Conservation (phyloP, 2,797 vertebrate genomes). For the Bradypus variegatus region DNA sequence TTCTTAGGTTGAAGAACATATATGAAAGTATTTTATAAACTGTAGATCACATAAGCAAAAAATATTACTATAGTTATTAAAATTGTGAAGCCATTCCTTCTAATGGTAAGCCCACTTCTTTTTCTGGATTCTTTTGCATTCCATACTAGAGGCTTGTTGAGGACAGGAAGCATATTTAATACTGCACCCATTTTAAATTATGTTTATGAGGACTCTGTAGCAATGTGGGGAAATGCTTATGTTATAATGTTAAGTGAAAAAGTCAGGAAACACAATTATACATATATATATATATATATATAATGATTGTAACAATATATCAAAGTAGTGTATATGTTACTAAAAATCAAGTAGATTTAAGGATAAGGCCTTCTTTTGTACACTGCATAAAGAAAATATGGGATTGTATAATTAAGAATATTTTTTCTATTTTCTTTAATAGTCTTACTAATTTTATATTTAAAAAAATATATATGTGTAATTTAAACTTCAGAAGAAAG, state of each 20-base stretch:
- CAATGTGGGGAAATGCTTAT: not conserved
- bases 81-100: not conserved
- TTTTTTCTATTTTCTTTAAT: not conserved
- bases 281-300: not conserved
- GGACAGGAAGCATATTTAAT: not conserved
- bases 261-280: slow-evolving; percentile 1
- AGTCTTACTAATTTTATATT: slow-evolving; percentile 11
- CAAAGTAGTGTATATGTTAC: not conserved
- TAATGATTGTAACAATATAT: not conserved
- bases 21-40: not conserved
- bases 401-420: not conserved
- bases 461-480: slow-evolving; percentile 24
- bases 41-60: slow-evolving; percentile 6
- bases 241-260: slow-evolving; percentile 7
- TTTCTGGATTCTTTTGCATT: not conserved
- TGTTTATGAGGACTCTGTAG: not conserved
- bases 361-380: not conserved
- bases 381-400: not conserved
- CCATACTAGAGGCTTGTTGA: not conserved
- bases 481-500: slow-evolving; percentile 17
- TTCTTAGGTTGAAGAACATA: not conserved
- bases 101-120: not conserved
- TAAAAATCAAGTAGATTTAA: not conserved
- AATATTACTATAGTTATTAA: not conserved
- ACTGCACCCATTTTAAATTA: not conserved